phyloP scores from a whole-genome alignment of 2,797 vertebrate species.

The Agapornis canus region DNA sequence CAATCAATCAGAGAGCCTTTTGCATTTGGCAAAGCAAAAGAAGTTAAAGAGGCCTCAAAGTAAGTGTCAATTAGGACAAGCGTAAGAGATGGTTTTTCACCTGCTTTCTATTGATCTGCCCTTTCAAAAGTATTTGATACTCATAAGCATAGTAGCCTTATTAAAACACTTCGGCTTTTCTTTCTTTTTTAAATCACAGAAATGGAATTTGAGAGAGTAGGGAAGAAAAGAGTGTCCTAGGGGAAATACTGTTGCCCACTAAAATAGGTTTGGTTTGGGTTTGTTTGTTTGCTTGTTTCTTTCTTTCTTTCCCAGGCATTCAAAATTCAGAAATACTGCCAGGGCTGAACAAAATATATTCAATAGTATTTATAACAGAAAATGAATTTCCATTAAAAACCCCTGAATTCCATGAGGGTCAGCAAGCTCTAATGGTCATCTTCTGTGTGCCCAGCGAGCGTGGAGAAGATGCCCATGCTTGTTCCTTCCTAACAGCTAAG shows the following conservation, averaged over 20 bases:
- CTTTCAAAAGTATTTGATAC: neutral
- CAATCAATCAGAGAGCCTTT: neutral
- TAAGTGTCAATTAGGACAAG: neutral
- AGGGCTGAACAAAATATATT: neutral
- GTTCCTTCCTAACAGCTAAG: neutral
- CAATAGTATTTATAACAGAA: neutral
- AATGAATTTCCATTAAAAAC: neutral
- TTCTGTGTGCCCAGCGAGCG: neutral
- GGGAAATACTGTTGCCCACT: neutral
- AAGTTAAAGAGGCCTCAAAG: constrained; percentile 5
- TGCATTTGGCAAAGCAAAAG: neutral
- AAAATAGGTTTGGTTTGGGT: neutral
- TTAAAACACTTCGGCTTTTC: neutral
- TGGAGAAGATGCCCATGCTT: neutral
- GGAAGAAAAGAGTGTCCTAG: neutral
- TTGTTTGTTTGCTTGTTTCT: neutral
- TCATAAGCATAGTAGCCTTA: neutral
- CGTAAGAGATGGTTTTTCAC: neutral
- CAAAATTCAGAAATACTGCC: neutral
- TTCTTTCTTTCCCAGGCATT: neutral
- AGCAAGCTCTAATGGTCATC: neutral
- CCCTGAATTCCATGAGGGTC: neutral
- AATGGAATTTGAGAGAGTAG: neutral
- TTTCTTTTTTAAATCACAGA: neutral
- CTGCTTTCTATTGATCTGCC: neutral